Percentiles rank a stretch among this genome's conserved stretches.
Evolutionary conservation across 2,797 vertebrate species (phyloP).

Genomic region (Diceros bicornis): DNA sequence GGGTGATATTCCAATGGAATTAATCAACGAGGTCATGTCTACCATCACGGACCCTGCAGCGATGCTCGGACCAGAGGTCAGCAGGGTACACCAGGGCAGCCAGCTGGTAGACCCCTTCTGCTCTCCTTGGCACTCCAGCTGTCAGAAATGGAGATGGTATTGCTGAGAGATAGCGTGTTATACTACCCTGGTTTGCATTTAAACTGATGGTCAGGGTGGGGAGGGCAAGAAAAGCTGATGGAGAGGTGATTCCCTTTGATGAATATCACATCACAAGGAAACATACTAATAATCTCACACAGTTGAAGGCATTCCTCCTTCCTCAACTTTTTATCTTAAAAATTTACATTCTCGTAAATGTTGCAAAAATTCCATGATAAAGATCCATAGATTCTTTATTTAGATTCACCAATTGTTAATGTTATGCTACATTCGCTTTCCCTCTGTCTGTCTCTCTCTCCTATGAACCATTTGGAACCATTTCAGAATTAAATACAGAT

Average conservation of each 20-base stretch:
- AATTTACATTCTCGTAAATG: conserved; percentile 7
- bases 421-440: background rate
- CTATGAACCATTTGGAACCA: conserved; percentile 20
- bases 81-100: conserved; percentile 12
- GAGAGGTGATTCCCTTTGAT: background rate
- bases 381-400: background rate
- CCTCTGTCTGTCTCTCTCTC: background rate
- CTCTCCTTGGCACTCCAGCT: background rate
- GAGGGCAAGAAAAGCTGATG: background rate
- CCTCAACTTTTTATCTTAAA: background rate
- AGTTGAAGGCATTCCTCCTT: background rate
- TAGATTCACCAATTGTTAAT: background rate
- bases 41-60: conserved; percentile 97
- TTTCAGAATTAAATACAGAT: conserved; percentile 30
- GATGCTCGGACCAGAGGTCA: conserved; percentile 97
- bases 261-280: background rate
- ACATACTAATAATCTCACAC: background rate
- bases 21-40: conserved; percentile 99
- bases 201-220: background rate
- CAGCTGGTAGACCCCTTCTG: background rate
- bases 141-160: background rate
- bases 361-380: background rate
- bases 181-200: background rate
- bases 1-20: conserved; percentile 98
- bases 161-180: background rate